Base-by-base conservation (phyloP, 2,888 invertebrate species). In the Pherbina coryleti region DNA sequence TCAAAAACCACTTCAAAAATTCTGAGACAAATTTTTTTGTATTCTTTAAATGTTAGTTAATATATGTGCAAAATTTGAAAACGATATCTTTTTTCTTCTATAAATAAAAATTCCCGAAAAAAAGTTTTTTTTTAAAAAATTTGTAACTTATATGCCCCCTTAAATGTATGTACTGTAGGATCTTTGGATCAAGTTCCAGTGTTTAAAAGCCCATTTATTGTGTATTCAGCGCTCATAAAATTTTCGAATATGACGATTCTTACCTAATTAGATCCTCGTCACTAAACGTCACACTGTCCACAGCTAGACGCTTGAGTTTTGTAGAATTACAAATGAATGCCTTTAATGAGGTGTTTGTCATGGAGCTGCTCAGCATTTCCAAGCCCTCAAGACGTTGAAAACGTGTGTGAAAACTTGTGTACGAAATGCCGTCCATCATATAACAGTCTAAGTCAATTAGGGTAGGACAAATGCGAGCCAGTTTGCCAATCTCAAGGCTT, bases 261-360 rank as follows among this genome's bases (percentile, higher is more conserved):
- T 87, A 93, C 93, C 92, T 91, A 55, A 91, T 89, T 85, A 94
- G 91, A 86, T 94, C 94, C 77, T 93, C 92, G 85, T 94, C 94
- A 76, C 92, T 93, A 84, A 94, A 90, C 79, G 91, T 92, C 17
- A 94, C 91, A 82, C 92, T 92, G 84, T 94, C 93, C 0, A 93
- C 93, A 2, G 94, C 92, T 55, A 93, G 90, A 49, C 94, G 88
- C 82, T 92, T 93, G 82, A 92, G 91, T 9, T 93, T 89, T 62
- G 91, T 92, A 5, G 92, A 92, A 75, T 91, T 91, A 70, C 92
- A 92, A 87, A 94, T 91, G 31, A 94, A 87, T 82, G 92, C 92
- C 84, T 92, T 93, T 7, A 94, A 62, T 0, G 89, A 88, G 78
- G 92, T 91, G 0, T 91, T 90, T 77, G 91, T 89, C 17, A 93